These are phyloP conservation scores for Gryon sp. DNA, from an alignment of 1,140 invertebrate genomes.

Conservation along the genomic window DNA sequence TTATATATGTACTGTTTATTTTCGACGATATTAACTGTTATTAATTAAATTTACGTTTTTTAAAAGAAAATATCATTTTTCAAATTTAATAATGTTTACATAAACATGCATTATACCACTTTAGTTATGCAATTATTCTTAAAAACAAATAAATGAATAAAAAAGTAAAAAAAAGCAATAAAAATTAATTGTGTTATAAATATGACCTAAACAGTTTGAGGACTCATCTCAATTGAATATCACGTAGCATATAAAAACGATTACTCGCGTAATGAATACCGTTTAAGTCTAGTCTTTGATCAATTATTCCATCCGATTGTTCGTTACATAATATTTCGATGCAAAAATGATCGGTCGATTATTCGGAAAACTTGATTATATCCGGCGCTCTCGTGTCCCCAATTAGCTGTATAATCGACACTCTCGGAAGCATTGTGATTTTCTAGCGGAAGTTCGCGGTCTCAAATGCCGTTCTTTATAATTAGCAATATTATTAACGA, in stretches of 20 bases:
- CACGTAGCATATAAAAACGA: constrained; percentile 23
- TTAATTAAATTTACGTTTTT: too few species aligned
- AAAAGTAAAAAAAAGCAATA: too few species aligned
- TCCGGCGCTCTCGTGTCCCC: constrained; percentile 42
- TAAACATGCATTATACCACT: too few species aligned
- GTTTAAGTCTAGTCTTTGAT: constrained; percentile 52
- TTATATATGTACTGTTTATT: too few species aligned
- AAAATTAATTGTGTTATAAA: too few species aligned
- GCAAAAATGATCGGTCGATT: constrained; percentile 52
- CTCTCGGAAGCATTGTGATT: constrained; percentile 38
- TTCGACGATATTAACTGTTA: too few species aligned
- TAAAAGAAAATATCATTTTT: too few species aligned
- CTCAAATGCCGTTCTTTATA: constrained; percentile 44
- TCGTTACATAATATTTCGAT: constrained; percentile 33
- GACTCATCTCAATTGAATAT: constrained; percentile 17
- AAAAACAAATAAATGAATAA: too few species aligned
- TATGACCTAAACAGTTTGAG: background rate
- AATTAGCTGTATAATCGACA: constrained; percentile 62
- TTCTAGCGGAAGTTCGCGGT: constrained; percentile 30
- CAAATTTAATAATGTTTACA: too few species aligned
- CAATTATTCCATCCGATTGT: constrained; percentile 56
- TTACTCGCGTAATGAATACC: too few species aligned
- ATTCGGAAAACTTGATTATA: constrained; percentile 57
- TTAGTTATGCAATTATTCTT: too few species aligned
- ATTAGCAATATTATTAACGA: constrained; percentile 55